A percentile compares a stretch with the other conserved stretches of the same genome.
Conservation (phyloP, 2,888 invertebrate species). For the Melolontha melolontha region DNA sequence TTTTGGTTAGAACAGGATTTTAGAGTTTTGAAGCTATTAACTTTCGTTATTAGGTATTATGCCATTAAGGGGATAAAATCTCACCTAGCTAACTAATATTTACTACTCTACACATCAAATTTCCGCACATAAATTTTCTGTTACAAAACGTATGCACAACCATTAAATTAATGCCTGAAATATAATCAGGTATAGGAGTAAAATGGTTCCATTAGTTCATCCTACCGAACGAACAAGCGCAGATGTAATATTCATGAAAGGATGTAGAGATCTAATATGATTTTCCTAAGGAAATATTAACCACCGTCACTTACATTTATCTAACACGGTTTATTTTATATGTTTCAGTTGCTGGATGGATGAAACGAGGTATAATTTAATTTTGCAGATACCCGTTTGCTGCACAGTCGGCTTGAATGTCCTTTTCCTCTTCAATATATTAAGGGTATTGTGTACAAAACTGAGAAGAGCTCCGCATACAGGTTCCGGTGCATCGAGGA, state of each 20-base stretch:
- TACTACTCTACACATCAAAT: too few relatives aligned
- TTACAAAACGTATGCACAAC: too few relatives aligned
- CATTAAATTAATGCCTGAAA: too few relatives aligned
- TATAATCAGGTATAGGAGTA: too few relatives aligned
- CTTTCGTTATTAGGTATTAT: too few relatives aligned
- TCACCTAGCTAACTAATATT: too few relatives aligned
- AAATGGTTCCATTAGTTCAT: slow-evolving; percentile 1
- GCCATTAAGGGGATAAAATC: too few relatives aligned
- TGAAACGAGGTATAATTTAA: slow-evolving; percentile 75
- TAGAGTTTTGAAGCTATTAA: too few relatives aligned
- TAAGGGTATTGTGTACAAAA: slow-evolving; percentile 86
- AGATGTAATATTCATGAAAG: slow-evolving; percentile 3
- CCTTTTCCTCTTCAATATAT: slow-evolving; percentile 89
- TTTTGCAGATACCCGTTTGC: slow-evolving; percentile 83
- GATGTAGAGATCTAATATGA: slow-evolving; percentile 7
- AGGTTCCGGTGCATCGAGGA: slow-evolving; percentile 73
- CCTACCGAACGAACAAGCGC: not conserved
- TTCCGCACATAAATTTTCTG: too few relatives aligned
- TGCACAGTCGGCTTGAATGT: slow-evolving; percentile 85
- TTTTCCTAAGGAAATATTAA: slow-evolving; percentile 26
- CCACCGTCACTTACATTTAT: slow-evolving; percentile 6
- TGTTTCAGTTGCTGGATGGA: slow-evolving; percentile 67
- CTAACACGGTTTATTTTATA: slow-evolving; percentile 30
- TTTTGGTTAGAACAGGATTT: too few relatives aligned
- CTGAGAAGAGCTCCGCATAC: slow-evolving; percentile 79